Conservation (phyloP, 2,888 invertebrate species). For the Meta bourneti region DNA sequence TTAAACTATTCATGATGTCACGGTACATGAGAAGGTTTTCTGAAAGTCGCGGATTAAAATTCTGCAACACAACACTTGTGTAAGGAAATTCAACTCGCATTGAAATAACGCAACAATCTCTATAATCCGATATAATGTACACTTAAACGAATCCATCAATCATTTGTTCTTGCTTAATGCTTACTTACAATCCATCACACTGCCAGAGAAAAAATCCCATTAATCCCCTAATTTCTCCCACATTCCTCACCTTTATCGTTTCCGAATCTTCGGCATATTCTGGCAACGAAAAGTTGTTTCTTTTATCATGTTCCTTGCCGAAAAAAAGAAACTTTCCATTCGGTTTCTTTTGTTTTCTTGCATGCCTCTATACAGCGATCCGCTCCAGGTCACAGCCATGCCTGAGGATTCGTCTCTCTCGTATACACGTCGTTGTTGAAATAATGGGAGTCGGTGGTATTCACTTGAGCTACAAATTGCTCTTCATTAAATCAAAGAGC, state of each 20-base stretch:
- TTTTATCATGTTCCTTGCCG: slow-evolving; percentile 31
- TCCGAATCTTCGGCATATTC: background rate
- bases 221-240: slow-evolving; percentile 52
- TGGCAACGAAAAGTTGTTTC: slow-evolving; percentile 13
- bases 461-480: slow-evolving; percentile 27
- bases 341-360: slow-evolving; percentile 33
- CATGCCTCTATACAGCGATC: background rate
- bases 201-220: slow-evolving; percentile 38
- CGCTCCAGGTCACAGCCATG: slow-evolving; percentile 33
- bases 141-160: slow-evolving; percentile 36
- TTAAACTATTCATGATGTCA: too few species aligned
- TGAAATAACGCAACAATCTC: background rate
- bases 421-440: background rate
- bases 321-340: slow-evolving; percentile 19
- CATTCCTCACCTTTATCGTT: slow-evolving; percentile 1
- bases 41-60: too few species aligned
- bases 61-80: too few species aligned
- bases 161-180: slow-evolving; percentile 30
- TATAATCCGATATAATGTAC: slow-evolving; percentile 48
- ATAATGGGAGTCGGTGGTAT: background rate
- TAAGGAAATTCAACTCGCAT: too few species aligned
- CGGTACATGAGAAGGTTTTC: too few species aligned
- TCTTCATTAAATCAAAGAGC: slow-evolving; percentile 49
- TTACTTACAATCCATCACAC: background rate
- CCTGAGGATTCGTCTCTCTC: slow-evolving; percentile 9